A percentile compares a stretch with the other conserved stretches of the same genome.
Evolutionary conservation across 2,797 vertebrate species (phyloP).

Genomic region (Tiaroga cobitis): DNA sequence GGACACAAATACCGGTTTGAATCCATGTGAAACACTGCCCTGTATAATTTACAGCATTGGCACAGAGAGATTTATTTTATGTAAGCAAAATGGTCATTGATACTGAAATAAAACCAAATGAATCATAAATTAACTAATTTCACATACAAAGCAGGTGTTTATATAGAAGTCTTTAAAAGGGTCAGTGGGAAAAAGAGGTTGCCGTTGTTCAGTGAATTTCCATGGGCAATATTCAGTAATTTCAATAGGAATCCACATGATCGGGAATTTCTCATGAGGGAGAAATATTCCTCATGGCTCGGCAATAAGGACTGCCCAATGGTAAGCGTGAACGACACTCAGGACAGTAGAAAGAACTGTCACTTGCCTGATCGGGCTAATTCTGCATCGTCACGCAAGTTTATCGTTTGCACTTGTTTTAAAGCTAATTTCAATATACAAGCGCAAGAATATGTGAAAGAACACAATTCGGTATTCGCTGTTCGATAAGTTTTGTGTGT

Average conservation of each 20-base stretch:
- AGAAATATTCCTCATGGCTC: neutral
- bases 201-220: too few species aligned
- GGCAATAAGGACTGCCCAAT: too few species aligned
- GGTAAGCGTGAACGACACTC: too few species aligned
- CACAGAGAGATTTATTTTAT: neutral
- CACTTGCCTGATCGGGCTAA: too few species aligned
- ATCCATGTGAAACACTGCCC: neutral
- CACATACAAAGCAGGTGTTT: neutral
- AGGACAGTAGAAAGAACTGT: too few species aligned
- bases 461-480: too few species aligned
- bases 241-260: neutral
- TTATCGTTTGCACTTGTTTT: too few species aligned
- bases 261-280: neutral
- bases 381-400: too few species aligned
- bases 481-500: too few species aligned
- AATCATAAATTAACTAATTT: neutral
- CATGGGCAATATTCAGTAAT: neutral
- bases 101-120: neutral
- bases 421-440: too few species aligned
- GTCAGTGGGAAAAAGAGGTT: neutral
- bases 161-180: neutral
- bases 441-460: too few species aligned
- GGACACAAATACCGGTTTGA: neutral
- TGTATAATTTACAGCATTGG: neutral
- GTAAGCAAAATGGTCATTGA: neutral